These are phyloP conservation scores for Drosophila setifemur DNA, from an alignment of 1,140 invertebrate species.

Conservation along the genomic window DNA sequence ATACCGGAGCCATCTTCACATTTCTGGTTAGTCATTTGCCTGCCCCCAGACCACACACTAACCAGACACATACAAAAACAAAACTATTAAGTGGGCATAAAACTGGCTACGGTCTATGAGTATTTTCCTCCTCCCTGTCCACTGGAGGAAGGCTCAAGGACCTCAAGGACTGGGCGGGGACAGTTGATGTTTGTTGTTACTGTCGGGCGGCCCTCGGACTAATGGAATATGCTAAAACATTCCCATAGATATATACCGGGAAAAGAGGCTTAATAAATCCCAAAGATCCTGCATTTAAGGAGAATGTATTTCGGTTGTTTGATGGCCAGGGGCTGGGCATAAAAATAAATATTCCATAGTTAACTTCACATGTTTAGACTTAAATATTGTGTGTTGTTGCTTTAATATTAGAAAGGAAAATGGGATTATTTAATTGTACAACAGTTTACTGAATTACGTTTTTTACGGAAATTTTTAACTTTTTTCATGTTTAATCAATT, in stretches of 20 bases:
- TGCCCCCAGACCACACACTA: constrained; percentile 22
- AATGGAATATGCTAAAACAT: constrained; percentile 51
- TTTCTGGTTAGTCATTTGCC: constrained; percentile 76
- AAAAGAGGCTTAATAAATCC: constrained; percentile 43
- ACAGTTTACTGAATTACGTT: too few relatives aligned
- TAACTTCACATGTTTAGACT: neutral
- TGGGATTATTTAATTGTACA: too few relatives aligned
- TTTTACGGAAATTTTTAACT: too few relatives aligned
- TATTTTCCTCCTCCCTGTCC: constrained; percentile 1
- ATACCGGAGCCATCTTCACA: constrained; percentile 62
- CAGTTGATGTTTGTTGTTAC: constrained; percentile 25
- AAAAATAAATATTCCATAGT: constrained; percentile 18
- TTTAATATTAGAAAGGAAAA: too few relatives aligned
- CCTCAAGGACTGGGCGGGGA: neutral
- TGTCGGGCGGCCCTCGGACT: constrained; percentile 23
- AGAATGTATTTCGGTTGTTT: constrained; percentile 8
- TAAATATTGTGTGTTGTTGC: neutral
- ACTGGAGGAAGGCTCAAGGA: constrained; percentile 38
- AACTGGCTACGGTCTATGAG: constrained; percentile 45
- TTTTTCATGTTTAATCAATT: too few relatives aligned
- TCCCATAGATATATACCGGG: constrained; percentile 34
- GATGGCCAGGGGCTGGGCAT: constrained; percentile 10
- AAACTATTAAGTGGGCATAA: constrained; percentile 79
- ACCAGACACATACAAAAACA: constrained; percentile 50
- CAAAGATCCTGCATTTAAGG: constrained; percentile 29